phyloP scores from a whole-genome alignment of 1,140 invertebrate species.

The Cepaea nemoralis region DNA sequence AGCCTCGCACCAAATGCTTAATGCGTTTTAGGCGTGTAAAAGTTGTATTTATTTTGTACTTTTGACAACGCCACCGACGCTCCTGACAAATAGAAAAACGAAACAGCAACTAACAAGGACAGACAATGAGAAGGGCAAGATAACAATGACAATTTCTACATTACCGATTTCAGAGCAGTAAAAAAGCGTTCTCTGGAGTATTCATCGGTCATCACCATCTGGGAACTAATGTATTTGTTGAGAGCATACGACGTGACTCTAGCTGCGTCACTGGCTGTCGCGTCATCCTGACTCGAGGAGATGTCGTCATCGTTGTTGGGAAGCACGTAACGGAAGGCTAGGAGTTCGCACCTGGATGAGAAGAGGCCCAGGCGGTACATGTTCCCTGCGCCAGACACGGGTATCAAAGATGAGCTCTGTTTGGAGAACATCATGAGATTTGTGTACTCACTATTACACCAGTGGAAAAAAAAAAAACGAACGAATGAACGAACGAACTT shows the following conservation, averaged over 20 bases:
- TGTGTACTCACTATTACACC: too few relatives aligned
- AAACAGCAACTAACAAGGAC: too few relatives aligned
- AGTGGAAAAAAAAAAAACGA: too few relatives aligned
- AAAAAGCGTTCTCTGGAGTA: conserved; percentile 48
- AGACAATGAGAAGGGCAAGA: too few relatives aligned
- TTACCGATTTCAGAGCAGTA: conserved; percentile 51
- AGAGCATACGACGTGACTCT: conserved; percentile 53
- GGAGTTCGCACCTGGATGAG: conserved; percentile 54
- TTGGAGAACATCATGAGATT: conserved; percentile 21
- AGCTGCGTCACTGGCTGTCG: conserved; percentile 54
- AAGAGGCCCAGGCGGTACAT: conserved; percentile 59
- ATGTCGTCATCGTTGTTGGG: conserved; percentile 15
- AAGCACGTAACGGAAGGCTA: conserved; percentile 61
- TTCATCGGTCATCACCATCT: conserved; percentile 32
- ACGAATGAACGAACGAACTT: too few relatives aligned
- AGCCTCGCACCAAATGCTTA: too few relatives aligned
- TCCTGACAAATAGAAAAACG: too few relatives aligned
- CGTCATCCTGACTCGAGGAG: conserved; percentile 39
- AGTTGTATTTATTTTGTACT: too few relatives aligned
- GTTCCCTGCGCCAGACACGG: conserved; percentile 46
- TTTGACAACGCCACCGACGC: too few relatives aligned
- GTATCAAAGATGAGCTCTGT: conserved; percentile 51
- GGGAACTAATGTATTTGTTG: conserved; percentile 49
- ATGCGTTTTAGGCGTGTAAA: too few relatives aligned
- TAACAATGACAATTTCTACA: not conserved